Conservation (phyloP, 1,140 invertebrate species). For the Drosophila gunungcola region DNA sequence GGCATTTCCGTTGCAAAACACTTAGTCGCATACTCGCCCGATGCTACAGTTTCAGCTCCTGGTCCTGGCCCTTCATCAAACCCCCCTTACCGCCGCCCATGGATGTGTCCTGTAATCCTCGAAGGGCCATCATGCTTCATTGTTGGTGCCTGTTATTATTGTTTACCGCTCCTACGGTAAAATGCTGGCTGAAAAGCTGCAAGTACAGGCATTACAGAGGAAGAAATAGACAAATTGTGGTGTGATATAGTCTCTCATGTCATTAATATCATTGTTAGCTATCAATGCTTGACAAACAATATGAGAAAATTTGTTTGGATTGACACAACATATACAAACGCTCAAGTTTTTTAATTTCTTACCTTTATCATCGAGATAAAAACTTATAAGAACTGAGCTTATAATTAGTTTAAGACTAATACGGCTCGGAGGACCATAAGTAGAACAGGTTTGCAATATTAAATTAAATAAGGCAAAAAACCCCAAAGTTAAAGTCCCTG, state of each 20-base stretch:
- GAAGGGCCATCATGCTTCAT: constrained; percentile 62
- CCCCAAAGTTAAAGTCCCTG: no score
- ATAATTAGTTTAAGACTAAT: no score
- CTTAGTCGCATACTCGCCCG: constrained; percentile 67
- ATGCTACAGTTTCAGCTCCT: constrained; percentile 30
- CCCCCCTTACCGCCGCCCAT: background rate
- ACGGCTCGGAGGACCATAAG: no score
- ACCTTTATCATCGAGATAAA: no score
- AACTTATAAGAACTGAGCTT: no score
- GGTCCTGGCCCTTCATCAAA: background rate
- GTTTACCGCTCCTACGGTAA: constrained; percentile 65
- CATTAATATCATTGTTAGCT: constrained; percentile 2
- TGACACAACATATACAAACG: background rate
- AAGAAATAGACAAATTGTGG: constrained; percentile 20
- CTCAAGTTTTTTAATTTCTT: no score
- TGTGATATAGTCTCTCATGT: background rate
- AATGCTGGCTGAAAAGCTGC: constrained; percentile 43
- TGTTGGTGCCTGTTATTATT: constrained; percentile 72
- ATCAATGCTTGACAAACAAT: background rate
- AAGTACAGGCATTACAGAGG: constrained; percentile 28
- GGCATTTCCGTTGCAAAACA: constrained; percentile 82
- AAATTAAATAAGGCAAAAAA: no score
- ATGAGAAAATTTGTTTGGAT: background rate
- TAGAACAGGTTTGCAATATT: no score
- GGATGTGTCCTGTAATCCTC: constrained; percentile 71